These are phyloP conservation scores for Pyrrhosoma nymphula DNA, from an alignment of 2,888 invertebrate genomes.

Conservation along the genomic window DNA sequence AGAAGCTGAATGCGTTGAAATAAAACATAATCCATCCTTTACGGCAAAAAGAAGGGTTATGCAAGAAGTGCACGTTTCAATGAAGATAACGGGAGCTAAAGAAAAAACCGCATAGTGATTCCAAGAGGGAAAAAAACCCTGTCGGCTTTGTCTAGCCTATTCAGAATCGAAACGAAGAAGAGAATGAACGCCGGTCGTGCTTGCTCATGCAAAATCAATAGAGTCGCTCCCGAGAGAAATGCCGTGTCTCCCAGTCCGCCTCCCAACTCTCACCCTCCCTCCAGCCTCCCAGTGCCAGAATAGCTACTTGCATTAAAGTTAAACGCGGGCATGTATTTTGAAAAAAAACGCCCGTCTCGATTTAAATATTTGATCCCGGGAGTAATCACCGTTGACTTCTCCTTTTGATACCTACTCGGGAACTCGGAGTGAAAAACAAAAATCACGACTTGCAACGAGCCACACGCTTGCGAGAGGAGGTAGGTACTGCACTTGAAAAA, in stretches of 20 bases:
- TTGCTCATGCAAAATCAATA: constrained; percentile 32
- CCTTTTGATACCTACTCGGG: not conserved
- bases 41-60: too few species aligned
- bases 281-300: not conserved
- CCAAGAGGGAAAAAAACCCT: not conserved
- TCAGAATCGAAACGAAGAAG: not conserved
- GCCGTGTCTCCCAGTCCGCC: not conserved
- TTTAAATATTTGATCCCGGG: constrained; percentile 2
- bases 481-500: not conserved
- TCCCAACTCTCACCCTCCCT: not conserved
- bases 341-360: not conserved
- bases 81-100: not conserved
- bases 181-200: not conserved
- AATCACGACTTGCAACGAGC: not conserved
- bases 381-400: not conserved
- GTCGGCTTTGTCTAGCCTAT: constrained; percentile 10
- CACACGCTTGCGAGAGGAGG: not conserved
- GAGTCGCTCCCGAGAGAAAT: not conserved
- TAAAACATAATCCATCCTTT: too few species aligned
- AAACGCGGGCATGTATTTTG: not conserved
- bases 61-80: not conserved
- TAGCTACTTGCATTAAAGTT: constrained; percentile 1
- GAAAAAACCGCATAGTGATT: not conserved
- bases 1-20: too few species aligned
- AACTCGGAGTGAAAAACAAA: not conserved